A percentile compares a stretch with the other conserved stretches of the same genome.
phyloP scores from a whole-genome alignment of 1,140 invertebrate genomes.

The Octopus sinensis region DNA sequence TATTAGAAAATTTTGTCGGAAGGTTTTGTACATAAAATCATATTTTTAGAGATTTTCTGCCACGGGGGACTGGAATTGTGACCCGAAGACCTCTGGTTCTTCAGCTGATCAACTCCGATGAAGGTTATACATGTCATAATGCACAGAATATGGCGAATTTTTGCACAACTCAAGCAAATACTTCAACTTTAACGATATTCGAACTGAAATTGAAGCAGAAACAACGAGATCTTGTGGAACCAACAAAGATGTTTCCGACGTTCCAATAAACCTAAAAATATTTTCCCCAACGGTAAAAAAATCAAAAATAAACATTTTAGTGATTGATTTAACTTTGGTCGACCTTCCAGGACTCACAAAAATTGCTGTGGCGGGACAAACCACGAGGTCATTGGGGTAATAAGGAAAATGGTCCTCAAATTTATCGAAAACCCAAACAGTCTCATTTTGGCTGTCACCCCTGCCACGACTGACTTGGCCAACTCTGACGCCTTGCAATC shows the following conservation, averaged over 20 bases:
- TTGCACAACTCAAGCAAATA: conserved; percentile 88
- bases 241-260: no score
- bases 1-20: conserved; percentile 95
- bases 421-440: conserved; percentile 66
- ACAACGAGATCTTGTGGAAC: conserved; percentile 89
- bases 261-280: no score
- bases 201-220: conserved; percentile 86
- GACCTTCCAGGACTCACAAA: conserved; percentile 98
- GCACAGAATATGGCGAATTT: conserved; percentile 98
- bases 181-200: conserved; percentile 84
- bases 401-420: conserved; percentile 60
- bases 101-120: conserved; percentile 87
- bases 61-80: conserved; percentile 94
- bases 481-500: conserved; percentile 58
- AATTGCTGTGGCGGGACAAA: conserved; percentile 71
- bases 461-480: conserved; percentile 58
- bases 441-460: conserved; percentile 62
- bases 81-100: conserved; percentile 90
- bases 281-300: no score
- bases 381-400: conserved; percentile 63
- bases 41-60: conserved; percentile 98
- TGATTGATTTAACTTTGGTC: conserved; percentile 94
- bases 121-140: conserved; percentile 80
- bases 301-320: conserved; percentile 82
- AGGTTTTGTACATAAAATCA: no score